phyloP scores from a whole-genome alignment of 2,797 vertebrate genomes.

The Xyrichtys novacula region DNA sequence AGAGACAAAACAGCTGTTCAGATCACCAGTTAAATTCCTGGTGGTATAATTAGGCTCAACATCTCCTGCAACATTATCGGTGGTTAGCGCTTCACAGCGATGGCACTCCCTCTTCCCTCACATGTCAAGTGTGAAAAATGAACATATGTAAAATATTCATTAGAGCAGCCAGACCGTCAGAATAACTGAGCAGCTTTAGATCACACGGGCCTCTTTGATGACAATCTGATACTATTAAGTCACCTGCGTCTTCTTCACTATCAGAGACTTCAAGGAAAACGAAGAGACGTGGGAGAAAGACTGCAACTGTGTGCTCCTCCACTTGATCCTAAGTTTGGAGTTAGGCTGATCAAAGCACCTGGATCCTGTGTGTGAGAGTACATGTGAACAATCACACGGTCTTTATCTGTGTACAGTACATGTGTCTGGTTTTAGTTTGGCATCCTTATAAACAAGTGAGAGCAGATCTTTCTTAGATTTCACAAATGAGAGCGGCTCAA shows the following conservation, averaged over 20 bases:
- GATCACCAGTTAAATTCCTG: not conserved
- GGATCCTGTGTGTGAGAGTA: slow-evolving; percentile 3
- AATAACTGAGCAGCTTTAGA: slow-evolving; percentile 61
- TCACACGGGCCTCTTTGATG: slow-evolving; percentile 64
- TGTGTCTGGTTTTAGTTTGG: not conserved
- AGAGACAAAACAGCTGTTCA: not conserved
- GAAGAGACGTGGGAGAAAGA: slow-evolving; percentile 43
- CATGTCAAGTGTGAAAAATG: slow-evolving; percentile 34
- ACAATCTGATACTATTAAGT: slow-evolving; percentile 64
- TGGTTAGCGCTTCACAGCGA: not conserved
- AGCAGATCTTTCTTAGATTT: slow-evolving; percentile 34
- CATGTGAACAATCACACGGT: not conserved
- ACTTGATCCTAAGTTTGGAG: slow-evolving; percentile 55
- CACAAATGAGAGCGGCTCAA: slow-evolving; percentile 20
- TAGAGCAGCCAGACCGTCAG: slow-evolving; percentile 48
- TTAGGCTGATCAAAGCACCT: slow-evolving; percentile 62
- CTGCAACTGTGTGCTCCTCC: slow-evolving; percentile 20
- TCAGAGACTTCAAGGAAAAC: slow-evolving; percentile 62
- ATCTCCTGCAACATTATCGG: not conserved
- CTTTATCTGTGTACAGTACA: not conserved
- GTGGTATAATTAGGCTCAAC: slow-evolving; percentile 1
- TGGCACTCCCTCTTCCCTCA: slow-evolving; percentile 29
- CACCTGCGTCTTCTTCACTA: slow-evolving; percentile 46
- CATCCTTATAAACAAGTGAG: slow-evolving; percentile 23
- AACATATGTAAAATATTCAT: slow-evolving; percentile 71